phyloP scores from a whole-genome alignment of 2,113 vertebrate genomes.

The Phycodurus eques region DNA sequence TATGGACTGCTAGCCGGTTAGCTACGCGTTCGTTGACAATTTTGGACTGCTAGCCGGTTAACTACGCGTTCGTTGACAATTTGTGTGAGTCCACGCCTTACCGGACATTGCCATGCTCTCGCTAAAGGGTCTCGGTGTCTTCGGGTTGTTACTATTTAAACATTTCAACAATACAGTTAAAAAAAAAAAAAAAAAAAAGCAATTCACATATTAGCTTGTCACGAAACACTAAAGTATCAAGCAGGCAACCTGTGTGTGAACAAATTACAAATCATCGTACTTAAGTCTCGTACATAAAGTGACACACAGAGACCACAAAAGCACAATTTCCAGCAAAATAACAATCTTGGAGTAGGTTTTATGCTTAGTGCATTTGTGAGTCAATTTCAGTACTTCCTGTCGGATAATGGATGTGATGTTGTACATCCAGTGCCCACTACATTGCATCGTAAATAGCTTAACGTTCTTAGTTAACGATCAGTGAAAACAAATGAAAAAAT shows the following conservation, averaged over 20 bases:
- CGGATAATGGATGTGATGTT: not conserved
- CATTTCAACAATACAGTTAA: not conserved
- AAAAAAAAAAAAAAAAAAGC: too few species aligned
- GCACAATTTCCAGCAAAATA: not conserved
- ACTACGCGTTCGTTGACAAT: not conserved
- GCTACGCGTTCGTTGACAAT: not conserved
- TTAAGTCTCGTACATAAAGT: not conserved
- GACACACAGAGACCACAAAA: not conserved
- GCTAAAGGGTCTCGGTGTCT: not conserved
- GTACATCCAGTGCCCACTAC: not conserved
- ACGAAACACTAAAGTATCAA: not conserved
- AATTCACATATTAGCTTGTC: not conserved
- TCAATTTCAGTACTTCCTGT: not conserved
- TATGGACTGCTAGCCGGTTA: not conserved
- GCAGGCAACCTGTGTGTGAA: not conserved
- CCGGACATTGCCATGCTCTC: not conserved
- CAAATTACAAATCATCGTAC: not conserved
- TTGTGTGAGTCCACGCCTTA: not conserved
- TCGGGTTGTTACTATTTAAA: not conserved
- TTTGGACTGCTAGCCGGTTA: not conserved
- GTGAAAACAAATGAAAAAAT: not conserved
- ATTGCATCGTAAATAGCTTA: not conserved
- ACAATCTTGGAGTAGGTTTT: not conserved
- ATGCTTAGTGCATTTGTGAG: not conserved
- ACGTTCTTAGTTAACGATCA: not conserved